Evolutionary conservation across 2,888 invertebrate species (phyloP).

Genomic region (Pristionchus mayeri): DNA sequence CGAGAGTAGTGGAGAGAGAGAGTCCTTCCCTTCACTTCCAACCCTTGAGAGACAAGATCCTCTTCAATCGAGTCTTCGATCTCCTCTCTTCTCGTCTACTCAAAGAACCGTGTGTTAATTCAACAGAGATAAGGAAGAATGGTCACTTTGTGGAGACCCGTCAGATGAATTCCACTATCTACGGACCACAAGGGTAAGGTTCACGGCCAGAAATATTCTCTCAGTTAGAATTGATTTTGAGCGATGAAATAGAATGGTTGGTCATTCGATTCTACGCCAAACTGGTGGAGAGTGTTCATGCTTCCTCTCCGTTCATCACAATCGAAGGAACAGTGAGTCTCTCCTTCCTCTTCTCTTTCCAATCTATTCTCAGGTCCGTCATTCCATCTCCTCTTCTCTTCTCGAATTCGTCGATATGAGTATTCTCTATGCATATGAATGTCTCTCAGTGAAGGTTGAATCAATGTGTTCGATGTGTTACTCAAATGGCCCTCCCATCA

Average conservation of each 20-base stretch:
- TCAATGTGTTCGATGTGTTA: constrained; percentile 38
- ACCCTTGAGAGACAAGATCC: neutral
- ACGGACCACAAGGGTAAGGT: neutral
- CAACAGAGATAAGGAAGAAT: neutral
- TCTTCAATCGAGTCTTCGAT: constrained; percentile 30
- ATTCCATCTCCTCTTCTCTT: constrained; percentile 36
- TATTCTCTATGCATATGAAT: neutral
- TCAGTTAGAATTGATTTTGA: neutral
- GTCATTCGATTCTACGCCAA: constrained; percentile 34
- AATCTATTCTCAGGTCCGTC: constrained; percentile 39
- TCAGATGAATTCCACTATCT: constrained; percentile 26
- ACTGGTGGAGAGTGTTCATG: neutral
- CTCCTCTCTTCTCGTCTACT: constrained; percentile 27
- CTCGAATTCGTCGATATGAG: constrained; percentile 18
- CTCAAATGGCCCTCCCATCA: neutral
- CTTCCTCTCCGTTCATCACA: neutral
- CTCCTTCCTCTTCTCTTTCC: no score
- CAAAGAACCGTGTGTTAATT: constrained; percentile 21
- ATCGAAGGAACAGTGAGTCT: constrained; percentile 21
- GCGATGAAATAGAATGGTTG: constrained; percentile 31
- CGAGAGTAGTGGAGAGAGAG: neutral
- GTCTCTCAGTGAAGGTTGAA: neutral
- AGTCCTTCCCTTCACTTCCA: no score
- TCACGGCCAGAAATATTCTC: no score
- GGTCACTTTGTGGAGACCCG: constrained; percentile 1